Percentiles rank a stretch among this genome's conserved stretches.
Conservation (phyloP, 2,113 vertebrate species). For the Oncorhynchus keta region DNA sequence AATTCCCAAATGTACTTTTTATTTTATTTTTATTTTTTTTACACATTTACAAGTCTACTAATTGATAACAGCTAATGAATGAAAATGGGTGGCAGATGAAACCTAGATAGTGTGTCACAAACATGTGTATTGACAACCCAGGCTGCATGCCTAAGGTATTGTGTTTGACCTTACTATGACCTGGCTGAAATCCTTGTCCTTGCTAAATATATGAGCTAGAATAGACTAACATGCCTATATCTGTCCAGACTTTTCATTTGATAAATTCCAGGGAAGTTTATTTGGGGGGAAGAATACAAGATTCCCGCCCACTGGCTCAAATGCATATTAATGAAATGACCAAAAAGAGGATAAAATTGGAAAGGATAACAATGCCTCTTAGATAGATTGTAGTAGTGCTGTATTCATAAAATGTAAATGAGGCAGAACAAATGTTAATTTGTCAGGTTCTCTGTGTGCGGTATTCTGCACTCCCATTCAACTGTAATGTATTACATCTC, state of each 20-base stretch:
- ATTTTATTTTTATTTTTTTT: too few species aligned
- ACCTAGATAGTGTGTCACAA: constrained; percentile 70
- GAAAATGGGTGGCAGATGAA: constrained; percentile 78
- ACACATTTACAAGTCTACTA: constrained; percentile 77
- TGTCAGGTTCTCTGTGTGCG: constrained; percentile 26
- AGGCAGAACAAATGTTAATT: constrained; percentile 53
- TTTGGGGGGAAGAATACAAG: not conserved
- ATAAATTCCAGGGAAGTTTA: not conserved
- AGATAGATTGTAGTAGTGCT: constrained; percentile 25
- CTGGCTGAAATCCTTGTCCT: constrained; percentile 58
- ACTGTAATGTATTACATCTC: constrained; percentile 40
- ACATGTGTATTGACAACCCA: constrained; percentile 52
- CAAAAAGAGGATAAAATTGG: constrained; percentile 15
- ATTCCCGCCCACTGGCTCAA: not conserved
- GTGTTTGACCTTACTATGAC: constrained; percentile 78
- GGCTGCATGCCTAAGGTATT: constrained; percentile 61
- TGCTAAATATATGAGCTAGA: constrained; percentile 43
- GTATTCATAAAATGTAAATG: constrained; percentile 45
- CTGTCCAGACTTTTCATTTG: constrained; percentile 15
- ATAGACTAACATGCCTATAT: not conserved
- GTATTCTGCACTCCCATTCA: constrained; percentile 45
- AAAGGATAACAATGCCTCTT: constrained; percentile 37
- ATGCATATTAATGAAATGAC: constrained; percentile 6
- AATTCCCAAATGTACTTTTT: not conserved
- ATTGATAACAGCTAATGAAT: constrained; percentile 86